phyloP scores from a whole-genome alignment of 1,140 invertebrate species.

The Drosophila pseudoananassae region DNA sequence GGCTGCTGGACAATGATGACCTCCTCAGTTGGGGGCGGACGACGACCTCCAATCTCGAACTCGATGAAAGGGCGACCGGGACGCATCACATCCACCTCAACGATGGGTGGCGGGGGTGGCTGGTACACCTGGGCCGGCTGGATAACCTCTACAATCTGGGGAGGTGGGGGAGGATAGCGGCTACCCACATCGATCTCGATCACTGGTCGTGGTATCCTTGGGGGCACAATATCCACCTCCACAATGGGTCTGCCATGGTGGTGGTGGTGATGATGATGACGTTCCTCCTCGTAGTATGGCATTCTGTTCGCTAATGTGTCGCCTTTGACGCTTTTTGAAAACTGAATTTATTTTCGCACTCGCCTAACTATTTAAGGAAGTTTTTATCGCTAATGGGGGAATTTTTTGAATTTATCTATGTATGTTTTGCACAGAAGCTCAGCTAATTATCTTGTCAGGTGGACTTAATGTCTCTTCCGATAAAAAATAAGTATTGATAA shows the following conservation, averaged over 20 bases:
- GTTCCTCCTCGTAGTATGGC: conserved; percentile 72
- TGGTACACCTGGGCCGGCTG: conserved; percentile 65
- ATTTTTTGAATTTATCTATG: conserved; percentile 39
- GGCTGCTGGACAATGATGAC: conserved; percentile 65
- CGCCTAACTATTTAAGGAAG: conserved; percentile 65
- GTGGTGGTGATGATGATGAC: conserved; percentile 67
- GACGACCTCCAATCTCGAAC: conserved; percentile 66
- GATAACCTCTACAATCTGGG: conserved; percentile 58
- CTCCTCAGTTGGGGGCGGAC: conserved; percentile 62
- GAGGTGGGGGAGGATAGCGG: conserved; percentile 47
- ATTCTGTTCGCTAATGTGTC: conserved; percentile 28
- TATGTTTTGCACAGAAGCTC: conserved; percentile 40
- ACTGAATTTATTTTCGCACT: conserved; percentile 44
- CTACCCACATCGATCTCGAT: conserved; percentile 65
- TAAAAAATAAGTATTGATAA: conserved; percentile 64
- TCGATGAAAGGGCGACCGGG: conserved; percentile 65
- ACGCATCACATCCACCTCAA: conserved; percentile 68
- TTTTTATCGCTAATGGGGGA: conserved; percentile 43
- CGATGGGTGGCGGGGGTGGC: conserved; percentile 59
- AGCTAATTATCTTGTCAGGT: conserved; percentile 71
- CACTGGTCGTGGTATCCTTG: conserved; percentile 62
- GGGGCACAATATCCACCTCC: conserved; percentile 68
- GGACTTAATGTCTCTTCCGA: conserved; percentile 55
- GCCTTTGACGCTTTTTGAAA: conserved; percentile 22
- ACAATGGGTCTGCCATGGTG: conserved; percentile 63